Evolutionary conservation across 2,113 vertebrate species (phyloP).

Genomic region (Calcarius ornatus): DNA sequence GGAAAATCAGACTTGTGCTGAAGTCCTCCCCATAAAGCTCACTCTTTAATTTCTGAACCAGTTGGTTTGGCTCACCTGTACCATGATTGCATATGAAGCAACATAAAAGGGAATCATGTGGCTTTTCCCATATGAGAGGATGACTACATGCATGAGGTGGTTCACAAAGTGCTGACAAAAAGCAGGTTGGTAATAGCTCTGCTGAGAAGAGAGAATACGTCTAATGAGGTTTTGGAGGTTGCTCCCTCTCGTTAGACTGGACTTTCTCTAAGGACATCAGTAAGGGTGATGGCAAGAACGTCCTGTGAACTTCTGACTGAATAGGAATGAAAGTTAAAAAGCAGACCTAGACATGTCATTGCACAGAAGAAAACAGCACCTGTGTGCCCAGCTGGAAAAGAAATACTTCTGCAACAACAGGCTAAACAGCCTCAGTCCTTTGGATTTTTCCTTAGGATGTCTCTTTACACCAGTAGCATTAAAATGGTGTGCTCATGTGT

Average conservation of each 20-base stretch:
- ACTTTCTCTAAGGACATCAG: background rate
- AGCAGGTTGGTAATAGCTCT: slow-evolving; percentile 18
- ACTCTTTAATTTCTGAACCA: slow-evolving; percentile 60
- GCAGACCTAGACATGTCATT: background rate
- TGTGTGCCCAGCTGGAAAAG: background rate
- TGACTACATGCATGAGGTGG: slow-evolving; percentile 41
- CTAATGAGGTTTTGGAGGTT: slow-evolving; percentile 8
- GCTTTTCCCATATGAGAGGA: slow-evolving; percentile 17
- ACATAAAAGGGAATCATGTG: slow-evolving; percentile 48
- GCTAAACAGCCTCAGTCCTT: background rate
- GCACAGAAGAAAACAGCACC: background rate
- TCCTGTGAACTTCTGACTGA: background rate
- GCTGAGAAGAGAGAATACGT: background rate
- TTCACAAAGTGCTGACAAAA: slow-evolving; percentile 63
- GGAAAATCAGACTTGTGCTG: background rate
- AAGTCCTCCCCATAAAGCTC: background rate
- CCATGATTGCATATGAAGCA: slow-evolving; percentile 39
- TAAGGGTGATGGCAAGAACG: background rate
- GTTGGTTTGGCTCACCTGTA: slow-evolving; percentile 29
- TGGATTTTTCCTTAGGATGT: background rate
- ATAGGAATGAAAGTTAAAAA: background rate
- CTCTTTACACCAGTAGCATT: background rate
- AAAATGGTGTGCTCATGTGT: background rate
- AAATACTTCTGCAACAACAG: background rate
- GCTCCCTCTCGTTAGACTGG: background rate